Base-by-base conservation (phyloP, 2,113 vertebrate species). In the Tetraodon nigroviridis region DNA sequence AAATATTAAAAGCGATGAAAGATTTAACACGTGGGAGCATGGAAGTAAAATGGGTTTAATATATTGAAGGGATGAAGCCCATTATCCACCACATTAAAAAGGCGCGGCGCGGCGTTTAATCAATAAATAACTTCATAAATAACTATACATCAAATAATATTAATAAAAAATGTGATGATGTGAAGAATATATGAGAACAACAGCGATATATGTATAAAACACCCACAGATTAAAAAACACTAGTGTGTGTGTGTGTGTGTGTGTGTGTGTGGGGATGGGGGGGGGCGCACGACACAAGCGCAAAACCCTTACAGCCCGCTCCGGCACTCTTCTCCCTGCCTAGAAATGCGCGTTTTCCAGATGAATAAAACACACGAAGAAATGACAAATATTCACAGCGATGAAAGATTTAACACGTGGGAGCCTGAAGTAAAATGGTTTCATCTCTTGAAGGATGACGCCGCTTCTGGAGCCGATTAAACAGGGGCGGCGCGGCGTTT, bases 121-220 rank as follows among this genome's bases (percentile, higher is more conserved):
- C n/a, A n/a, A n/a, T n/a, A n/a, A n/a, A n/a, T n/a, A n/a, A n/a
- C n/a, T n/a, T n/a, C n/a, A n/a, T n/a, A n/a, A n/a, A n/a, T n/a
- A n/a, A n/a, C 60, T n/a, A n/a, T n/a, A n/a, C n/a, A n/a, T n/a
- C n/a, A n/a, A n/a, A n/a, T n/a, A n/a, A n/a, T n/a, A n/a, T n/a
- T n/a, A n/a, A n/a, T n/a, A n/a, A n/a, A n/a, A n/a, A n/a, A n/a
- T 75, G 84, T 87, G 88, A 91, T 87, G 90, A 83, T 80, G 85
- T 86, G 75, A 71, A 78, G 55, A 72, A 19, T 75, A 76, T 83
- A 81, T 84, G 84, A 85, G 85, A 84, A 86, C 82, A 84, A 78
- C 70, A 81, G 17, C 49, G 61, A 68, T 66, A 55, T 52, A 75
- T 67, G 71, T 91, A 92, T 90, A 92, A 87, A 88, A 90, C n/a